Percentiles rank a stretch among this genome's conserved stretches.
phyloP scores from a whole-genome alignment of 2,888 invertebrate species.

The Hyposoter dolosus region DNA sequence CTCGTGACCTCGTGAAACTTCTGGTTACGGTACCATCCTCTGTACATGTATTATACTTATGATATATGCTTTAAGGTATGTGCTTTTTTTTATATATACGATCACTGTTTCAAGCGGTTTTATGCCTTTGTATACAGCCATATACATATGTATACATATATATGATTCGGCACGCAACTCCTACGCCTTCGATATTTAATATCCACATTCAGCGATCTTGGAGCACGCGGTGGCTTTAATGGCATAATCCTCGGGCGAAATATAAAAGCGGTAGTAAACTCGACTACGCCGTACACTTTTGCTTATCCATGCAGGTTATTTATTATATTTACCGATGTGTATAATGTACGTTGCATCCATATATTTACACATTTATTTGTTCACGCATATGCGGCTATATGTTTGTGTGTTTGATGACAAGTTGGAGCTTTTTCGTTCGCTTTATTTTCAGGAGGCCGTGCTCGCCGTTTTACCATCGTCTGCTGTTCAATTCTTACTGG shows the following conservation, averaged over 20 bases:
- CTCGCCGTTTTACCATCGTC: background rate
- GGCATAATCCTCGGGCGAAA: conserved; percentile 74
- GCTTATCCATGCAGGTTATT: conserved; percentile 54
- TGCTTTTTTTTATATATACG: background rate
- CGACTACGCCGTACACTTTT: conserved; percentile 65
- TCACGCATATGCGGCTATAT: background rate
- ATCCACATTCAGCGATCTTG: conserved; percentile 75
- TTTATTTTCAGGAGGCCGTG: background rate
- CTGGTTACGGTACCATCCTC: conserved; percentile 54
- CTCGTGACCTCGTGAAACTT: conserved; percentile 51
- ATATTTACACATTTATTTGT: conserved; percentile 20
- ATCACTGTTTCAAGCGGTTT: conserved; percentile 15
- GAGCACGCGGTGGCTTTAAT: conserved; percentile 70
- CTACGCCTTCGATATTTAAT: conserved; percentile 74
- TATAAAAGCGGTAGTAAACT: conserved; percentile 70
- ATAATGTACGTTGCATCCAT: conserved; percentile 13
- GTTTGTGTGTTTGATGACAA: background rate
- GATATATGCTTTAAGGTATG: conserved; percentile 18
- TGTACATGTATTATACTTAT: conserved; percentile 7
- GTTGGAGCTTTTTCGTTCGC: background rate
- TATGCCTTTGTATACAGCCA: background rate
- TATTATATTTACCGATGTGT: conserved; percentile 33
- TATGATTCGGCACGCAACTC: conserved; percentile 51
- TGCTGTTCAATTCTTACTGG: background rate
- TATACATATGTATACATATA: conserved; percentile 3